Percentiles rank a stretch among this genome's conserved stretches.
Conservation (phyloP, 2,888 invertebrate genomes). For the Amblyjoppa fuscipennis region DNA sequence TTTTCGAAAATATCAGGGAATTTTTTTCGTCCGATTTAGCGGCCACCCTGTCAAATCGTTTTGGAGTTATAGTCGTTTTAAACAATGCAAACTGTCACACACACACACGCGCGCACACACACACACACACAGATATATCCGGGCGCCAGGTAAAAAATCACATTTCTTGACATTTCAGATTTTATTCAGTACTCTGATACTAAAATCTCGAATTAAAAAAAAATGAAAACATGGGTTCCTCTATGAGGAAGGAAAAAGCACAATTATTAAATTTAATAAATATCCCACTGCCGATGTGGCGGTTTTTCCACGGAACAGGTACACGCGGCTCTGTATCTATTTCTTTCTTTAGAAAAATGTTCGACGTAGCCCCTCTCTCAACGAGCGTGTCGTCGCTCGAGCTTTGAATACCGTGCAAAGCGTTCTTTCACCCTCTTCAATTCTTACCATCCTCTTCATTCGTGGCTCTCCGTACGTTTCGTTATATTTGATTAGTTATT, state of each 20-base stretch:
- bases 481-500: slow-evolving; percentile 25
- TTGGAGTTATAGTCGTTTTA: too few species aligned
- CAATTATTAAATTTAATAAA: background rate
- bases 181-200: too few species aligned
- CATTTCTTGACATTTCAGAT: too few species aligned
- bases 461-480: background rate
- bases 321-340: background rate
- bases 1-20: too few species aligned
- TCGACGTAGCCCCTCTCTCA: slow-evolving; percentile 11
- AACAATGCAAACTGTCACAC: too few species aligned
- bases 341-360: slow-evolving; percentile 32
- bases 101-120: too few species aligned
- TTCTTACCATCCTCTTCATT: background rate
- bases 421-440: slow-evolving; percentile 6
- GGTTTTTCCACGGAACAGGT: background rate
- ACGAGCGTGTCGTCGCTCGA: slow-evolving; percentile 31
- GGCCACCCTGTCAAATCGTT: too few species aligned
- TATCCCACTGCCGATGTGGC: background rate
- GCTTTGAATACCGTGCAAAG: slow-evolving; percentile 5
- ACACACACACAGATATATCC: too few species aligned
- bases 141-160: too few species aligned
- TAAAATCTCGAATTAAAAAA: too few species aligned
- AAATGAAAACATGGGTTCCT: too few species aligned
- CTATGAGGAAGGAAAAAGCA: background rate
- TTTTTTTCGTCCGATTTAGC: too few species aligned